Base-by-base conservation (phyloP, 1,140 invertebrate genomes). In the Trachymyrmex cornetzi region DNA sequence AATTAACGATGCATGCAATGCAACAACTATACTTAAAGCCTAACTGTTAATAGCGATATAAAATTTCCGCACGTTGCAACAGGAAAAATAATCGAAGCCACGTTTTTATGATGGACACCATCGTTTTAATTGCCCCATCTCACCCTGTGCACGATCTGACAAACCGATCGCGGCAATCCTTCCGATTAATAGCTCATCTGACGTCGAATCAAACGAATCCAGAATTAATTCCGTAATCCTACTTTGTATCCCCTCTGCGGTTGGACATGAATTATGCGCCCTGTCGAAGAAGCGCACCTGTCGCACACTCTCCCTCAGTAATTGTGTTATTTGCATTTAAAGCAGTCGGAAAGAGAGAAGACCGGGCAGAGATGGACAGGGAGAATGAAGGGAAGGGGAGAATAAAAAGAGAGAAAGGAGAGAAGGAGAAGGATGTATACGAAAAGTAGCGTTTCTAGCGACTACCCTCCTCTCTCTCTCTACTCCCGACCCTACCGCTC, bases 281-380 rank as follows among this genome's bases (percentile, higher is more conserved):
- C 55, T 75, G 86, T 85, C 80, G 82, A 91, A 90, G 89, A 90
- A 90, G 72, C 89, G 86, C 89, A 91, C 89, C 89, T 91, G 89
- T 90, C 89, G 77, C 87, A 79, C 71, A 30, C 53, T 30, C 59
- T 50, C 59, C 80, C 77, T 34, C 53, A 30, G 77, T 90, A 90
- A 90, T 90, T 88, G 89, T 85, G 63, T 91, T 90, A 91, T 91
- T 91, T 91, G 89, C 89, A 91, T 91, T 88, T 91, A 91, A 90
- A 91, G 71, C 89, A 87, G 66, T 67, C 12, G 38, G 77, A 74
- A 88, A 87, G 81, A 88, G 72, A 59, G 55, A 71, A 64, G 53
- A 6, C 44, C 34, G 64, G 63, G 55, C n/a, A 44, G 77, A 61
- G 79, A 75, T 53, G 64, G 80, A 86, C 81, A 89, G 72, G 55